phyloP scores from a whole-genome alignment of 2,888 invertebrate genomes.

The Coelopa pilipes region DNA sequence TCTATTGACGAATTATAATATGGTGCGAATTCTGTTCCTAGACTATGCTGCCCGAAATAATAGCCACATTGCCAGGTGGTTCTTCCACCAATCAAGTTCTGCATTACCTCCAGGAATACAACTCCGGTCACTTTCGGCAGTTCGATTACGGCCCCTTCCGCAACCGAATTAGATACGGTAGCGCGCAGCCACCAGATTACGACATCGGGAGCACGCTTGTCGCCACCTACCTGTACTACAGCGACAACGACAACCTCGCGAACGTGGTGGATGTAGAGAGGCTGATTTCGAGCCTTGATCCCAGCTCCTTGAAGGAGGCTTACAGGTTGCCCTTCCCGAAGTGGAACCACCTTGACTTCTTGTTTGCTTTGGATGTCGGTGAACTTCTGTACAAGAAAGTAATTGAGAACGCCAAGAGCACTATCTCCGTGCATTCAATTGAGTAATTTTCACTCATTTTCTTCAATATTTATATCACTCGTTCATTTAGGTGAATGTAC shows the following conservation, averaged over 20 bases:
- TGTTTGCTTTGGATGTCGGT: slow-evolving; percentile 39
- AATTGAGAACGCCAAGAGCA: background rate
- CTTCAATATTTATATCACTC: too few species aligned
- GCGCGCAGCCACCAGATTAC: slow-evolving; percentile 44
- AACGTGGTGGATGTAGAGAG: slow-evolving; percentile 43
- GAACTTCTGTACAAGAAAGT: background rate
- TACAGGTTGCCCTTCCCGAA: slow-evolving; percentile 26
- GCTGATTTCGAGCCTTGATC: slow-evolving; percentile 24
- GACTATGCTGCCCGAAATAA: slow-evolving; percentile 40
- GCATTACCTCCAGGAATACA: slow-evolving; percentile 50
- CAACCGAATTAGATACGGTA: slow-evolving; percentile 39
- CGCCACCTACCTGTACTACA: slow-evolving; percentile 46
- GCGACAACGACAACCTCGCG: slow-evolving; percentile 44
- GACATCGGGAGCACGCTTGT: slow-evolving; percentile 38
- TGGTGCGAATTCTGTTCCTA: slow-evolving; percentile 13
- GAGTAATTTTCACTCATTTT: too few species aligned
- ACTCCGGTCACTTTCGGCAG: slow-evolving; percentile 44
- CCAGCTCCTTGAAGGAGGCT: background rate
- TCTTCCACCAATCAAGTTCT: slow-evolving; percentile 46
- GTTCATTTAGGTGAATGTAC: too few species aligned
- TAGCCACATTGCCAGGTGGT: slow-evolving; percentile 49
- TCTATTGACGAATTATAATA: background rate
- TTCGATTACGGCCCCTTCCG: slow-evolving; percentile 44
- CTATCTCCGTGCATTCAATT: too few species aligned
- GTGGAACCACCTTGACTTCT: slow-evolving; percentile 48